phyloP scores from a whole-genome alignment of 2,113 vertebrate species.

The Dipodomys stephensi region DNA sequence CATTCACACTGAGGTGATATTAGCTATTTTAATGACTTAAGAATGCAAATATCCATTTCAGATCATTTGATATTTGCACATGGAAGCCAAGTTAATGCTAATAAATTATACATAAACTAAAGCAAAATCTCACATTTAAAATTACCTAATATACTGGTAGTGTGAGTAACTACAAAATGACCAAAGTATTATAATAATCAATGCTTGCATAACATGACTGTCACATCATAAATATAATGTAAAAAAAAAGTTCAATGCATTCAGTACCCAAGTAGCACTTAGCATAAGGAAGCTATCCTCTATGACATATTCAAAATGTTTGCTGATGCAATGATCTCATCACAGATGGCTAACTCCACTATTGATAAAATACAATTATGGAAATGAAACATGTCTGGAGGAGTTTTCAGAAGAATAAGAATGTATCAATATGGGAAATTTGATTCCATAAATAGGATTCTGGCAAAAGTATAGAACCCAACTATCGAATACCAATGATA shows the following conservation, averaged over 20 bases:
- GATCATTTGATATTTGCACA: slow-evolving; percentile 37
- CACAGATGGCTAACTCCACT: neutral
- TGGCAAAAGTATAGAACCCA: too few species aligned
- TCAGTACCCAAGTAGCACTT: neutral
- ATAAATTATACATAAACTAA: slow-evolving; percentile 38
- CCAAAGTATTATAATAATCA: neutral
- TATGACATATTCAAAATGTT: neutral
- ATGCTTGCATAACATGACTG: neutral
- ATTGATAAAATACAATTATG: neutral
- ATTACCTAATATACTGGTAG: neutral
- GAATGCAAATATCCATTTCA: slow-evolving; percentile 26
- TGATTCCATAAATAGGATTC: too few species aligned
- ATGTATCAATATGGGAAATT: neutral
- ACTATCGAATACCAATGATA: neutral
- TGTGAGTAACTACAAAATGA: neutral
- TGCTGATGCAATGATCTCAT: neutral
- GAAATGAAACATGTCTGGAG: neutral
- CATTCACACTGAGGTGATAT: neutral
- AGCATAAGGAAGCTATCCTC: neutral
- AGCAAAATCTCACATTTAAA: neutral
- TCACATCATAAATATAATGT: neutral
- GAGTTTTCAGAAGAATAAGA: neutral
- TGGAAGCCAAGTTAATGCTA: neutral
- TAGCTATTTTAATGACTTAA: slow-evolving; percentile 28
- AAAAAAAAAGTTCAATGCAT: neutral